Evolutionary conservation across 2,888 invertebrate species (phyloP).

Genomic region (Dione juno): DNA sequence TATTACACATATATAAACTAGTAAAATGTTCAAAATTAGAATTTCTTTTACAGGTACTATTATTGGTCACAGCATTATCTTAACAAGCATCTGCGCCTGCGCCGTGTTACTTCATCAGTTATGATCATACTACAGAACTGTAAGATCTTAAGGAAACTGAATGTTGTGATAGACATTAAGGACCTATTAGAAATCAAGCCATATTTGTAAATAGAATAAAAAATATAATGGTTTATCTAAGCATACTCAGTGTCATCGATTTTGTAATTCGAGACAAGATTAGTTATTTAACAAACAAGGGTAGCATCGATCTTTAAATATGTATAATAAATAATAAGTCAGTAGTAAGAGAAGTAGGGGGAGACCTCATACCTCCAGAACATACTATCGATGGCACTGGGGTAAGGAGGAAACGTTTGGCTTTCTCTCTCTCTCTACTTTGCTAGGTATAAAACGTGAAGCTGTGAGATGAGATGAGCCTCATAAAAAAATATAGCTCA

Average conservation of each 20-base stretch:
- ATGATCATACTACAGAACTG: constrained; percentile 45
- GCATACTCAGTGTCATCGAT: neutral
- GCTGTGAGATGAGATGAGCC: too few species aligned
- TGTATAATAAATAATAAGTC: too few species aligned
- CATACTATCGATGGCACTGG: too few species aligned
- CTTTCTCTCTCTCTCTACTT: too few species aligned
- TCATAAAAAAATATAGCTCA: too few species aligned
- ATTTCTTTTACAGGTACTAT: constrained; percentile 43
- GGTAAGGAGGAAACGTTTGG: too few species aligned
- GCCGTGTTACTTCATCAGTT: constrained; percentile 48
- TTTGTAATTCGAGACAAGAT: constrained; percentile 2
- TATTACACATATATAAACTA: too few species aligned
- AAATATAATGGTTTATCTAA: neutral
- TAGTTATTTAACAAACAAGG: neutral
- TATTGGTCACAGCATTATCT: constrained; percentile 37
- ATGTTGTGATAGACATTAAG: constrained; percentile 77
- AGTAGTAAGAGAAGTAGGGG: too few species aligned
- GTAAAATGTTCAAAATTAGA: too few species aligned
- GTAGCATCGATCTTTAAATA: too few species aligned
- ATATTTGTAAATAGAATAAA: constrained; percentile 24
- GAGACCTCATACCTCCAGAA: too few species aligned
- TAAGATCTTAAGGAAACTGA: constrained; percentile 66
- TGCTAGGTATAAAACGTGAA: too few species aligned
- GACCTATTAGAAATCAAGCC: constrained; percentile 28
- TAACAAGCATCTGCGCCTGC: constrained; percentile 49